These are phyloP conservation scores for Araneus ventricosus DNA, from an alignment of 1,140 invertebrate genomes.

Conservation along the genomic window DNA sequence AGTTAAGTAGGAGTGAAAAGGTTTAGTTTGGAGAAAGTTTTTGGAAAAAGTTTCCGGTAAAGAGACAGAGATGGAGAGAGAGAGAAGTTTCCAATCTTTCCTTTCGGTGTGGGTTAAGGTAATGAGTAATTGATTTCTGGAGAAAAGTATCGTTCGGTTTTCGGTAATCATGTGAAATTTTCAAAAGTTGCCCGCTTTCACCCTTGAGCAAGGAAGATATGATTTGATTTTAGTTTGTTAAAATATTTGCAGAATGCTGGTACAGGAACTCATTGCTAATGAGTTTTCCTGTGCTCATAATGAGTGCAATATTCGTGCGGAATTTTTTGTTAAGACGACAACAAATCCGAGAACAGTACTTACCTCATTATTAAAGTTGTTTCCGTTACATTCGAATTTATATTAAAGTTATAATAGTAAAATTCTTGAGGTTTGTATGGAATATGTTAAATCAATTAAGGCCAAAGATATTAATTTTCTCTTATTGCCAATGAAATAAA, in stretches of 20 bases:
- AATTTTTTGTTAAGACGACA: too few species aligned
- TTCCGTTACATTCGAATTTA: too few species aligned
- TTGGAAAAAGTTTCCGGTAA: background rate
- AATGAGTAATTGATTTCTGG: slow-evolving; percentile 48
- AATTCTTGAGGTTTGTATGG: too few species aligned
- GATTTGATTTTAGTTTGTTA: background rate
- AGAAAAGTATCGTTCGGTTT: slow-evolving; percentile 2
- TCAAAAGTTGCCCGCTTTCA: background rate
- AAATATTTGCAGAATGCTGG: background rate
- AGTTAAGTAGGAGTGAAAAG: slow-evolving; percentile 10
- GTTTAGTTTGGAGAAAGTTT: background rate
- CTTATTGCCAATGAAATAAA: too few species aligned
- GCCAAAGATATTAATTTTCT: too few species aligned
- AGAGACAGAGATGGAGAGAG: background rate
- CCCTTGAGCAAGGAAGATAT: background rate
- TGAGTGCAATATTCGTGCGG: too few species aligned
- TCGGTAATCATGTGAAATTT: slow-evolving; percentile 14
- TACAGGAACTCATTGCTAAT: too few species aligned
- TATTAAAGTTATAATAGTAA: too few species aligned
- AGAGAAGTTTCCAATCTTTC: background rate
- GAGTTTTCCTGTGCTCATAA: too few species aligned
- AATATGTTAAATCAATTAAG: too few species aligned
- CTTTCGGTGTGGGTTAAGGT: background rate
- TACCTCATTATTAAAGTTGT: too few species aligned
- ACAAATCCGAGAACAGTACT: too few species aligned